A percentile compares a stretch with the other conserved stretches of the same genome.
Conservation (phyloP, 2,888 invertebrate species). For the Xanthorhoe spadicearia region DNA sequence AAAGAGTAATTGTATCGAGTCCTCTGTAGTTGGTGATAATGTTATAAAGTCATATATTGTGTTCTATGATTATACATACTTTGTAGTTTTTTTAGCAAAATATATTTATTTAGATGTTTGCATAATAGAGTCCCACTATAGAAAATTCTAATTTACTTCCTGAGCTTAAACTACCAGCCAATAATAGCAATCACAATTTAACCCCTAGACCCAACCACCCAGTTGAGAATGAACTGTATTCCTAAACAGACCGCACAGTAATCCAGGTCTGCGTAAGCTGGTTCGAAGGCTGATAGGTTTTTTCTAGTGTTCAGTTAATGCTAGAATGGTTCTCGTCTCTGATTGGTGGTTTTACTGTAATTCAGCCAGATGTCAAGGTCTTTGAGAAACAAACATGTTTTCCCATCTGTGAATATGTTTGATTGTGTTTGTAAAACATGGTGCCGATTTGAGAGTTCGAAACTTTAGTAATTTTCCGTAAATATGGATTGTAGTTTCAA, state of each 20-base stretch:
- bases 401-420: not conserved
- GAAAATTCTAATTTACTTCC: constrained; percentile 1
- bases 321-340: not conserved
- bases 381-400: constrained; percentile 13
- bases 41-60: no score
- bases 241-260: not conserved
- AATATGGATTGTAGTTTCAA: not conserved
- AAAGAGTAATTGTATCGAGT: no score
- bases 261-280: constrained; percentile 8
- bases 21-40: no score
- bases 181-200: constrained; percentile 16
- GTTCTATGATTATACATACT: no score
- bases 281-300: not conserved
- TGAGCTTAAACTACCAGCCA: constrained; percentile 4
- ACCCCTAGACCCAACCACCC: not conserved
- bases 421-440: constrained; percentile 4
- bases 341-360: constrained; percentile 1
- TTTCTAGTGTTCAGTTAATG: constrained; percentile 7
- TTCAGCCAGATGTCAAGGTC: not conserved
- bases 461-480: not conserved
- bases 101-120: no score
- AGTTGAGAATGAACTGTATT: not conserved
- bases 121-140: not conserved
- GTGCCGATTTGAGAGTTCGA: not conserved
- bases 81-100: no score